Evolutionary conservation across 1,140 invertebrate genomes (phyloP).

Genomic region (Zaprionus lachaisei): DNA sequence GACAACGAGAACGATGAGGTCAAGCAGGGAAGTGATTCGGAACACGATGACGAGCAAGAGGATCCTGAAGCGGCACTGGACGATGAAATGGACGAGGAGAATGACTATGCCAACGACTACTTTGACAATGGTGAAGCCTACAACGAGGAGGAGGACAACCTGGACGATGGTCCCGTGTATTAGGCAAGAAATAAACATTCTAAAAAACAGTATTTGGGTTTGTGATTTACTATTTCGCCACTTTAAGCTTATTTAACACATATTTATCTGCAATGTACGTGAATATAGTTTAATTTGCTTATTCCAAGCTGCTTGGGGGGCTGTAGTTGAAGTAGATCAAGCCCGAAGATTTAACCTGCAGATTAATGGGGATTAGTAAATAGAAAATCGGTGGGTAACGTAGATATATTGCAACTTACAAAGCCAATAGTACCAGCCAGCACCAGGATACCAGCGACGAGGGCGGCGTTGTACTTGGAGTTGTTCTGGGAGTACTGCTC

Average conservation of each 20-base stretch:
- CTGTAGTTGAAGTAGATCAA: slow-evolving; percentile 87
- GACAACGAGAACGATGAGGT: slow-evolving; percentile 85
- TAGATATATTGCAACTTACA: slow-evolving; percentile 84
- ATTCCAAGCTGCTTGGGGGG: slow-evolving; percentile 86
- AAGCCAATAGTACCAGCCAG: slow-evolving; percentile 86
- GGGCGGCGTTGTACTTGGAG: slow-evolving; percentile 88
- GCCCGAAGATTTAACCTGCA: slow-evolving; percentile 86
- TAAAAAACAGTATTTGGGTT: slow-evolving; percentile 32
- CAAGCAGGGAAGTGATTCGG: slow-evolving; percentile 85
- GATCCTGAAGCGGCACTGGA: slow-evolving; percentile 86
- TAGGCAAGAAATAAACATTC: slow-evolving; percentile 75
- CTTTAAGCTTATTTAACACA: slow-evolving; percentile 81
- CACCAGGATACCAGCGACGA: slow-evolving; percentile 87
- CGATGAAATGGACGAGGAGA: slow-evolving; percentile 90
- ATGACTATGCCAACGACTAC: slow-evolving; percentile 92
- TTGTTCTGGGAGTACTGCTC: slow-evolving; percentile 88
- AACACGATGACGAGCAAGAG: slow-evolving; percentile 85
- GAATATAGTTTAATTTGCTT: slow-evolving; percentile 55
- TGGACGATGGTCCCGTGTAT: slow-evolving; percentile 91
- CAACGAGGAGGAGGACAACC: slow-evolving; percentile 93
- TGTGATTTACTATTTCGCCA: slow-evolving; percentile 76
- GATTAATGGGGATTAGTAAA: neutral
- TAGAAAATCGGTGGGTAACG: neutral
- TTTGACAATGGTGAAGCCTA: slow-evolving; percentile 95
- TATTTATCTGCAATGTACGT: slow-evolving; percentile 60